phyloP scores from a whole-genome alignment of 2,888 invertebrate genomes.

The Ametastegia equiseti region DNA sequence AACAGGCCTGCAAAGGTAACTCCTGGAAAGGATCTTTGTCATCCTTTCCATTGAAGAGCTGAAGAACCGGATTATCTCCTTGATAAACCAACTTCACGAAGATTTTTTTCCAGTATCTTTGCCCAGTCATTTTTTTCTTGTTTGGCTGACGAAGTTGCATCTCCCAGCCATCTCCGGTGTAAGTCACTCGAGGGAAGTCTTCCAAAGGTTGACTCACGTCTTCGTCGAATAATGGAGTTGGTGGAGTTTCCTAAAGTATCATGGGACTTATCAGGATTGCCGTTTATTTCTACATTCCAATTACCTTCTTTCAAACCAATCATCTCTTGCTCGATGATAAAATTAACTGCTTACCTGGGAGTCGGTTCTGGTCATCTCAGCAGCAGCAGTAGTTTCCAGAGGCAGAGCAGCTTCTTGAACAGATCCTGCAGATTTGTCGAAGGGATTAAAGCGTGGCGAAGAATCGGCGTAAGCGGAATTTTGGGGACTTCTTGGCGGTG shows the following conservation, averaged over 20 bases:
- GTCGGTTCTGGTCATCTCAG: slow-evolving; percentile 73
- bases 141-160: slow-evolving; percentile 97
- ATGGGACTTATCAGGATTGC: background rate
- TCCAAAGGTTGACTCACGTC: slow-evolving; percentile 95
- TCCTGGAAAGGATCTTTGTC: slow-evolving; percentile 97
- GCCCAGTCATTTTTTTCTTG: slow-evolving; percentile 97
- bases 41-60: slow-evolving; percentile 88
- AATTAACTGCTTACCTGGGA: slow-evolving; percentile 65
- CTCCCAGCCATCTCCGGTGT: slow-evolving; percentile 94
- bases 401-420: slow-evolving; percentile 70
- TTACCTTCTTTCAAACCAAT: background rate
- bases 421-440: slow-evolving; percentile 81
- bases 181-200: slow-evolving; percentile 90
- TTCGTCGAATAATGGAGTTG: slow-evolving; percentile 96
- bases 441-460: slow-evolving; percentile 87
- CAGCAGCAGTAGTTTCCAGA: slow-evolving; percentile 69
- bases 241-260: slow-evolving; percentile 87
- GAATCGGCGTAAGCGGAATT: slow-evolving; percentile 78
- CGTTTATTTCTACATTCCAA: background rate
- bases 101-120: slow-evolving; percentile 98
- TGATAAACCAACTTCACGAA: slow-evolving; percentile 89
- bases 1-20: slow-evolving; percentile 94
- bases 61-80: slow-evolving; percentile 90
- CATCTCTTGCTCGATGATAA: background rate
- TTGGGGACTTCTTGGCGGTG: slow-evolving; percentile 81